phyloP scores from a whole-genome alignment of 2,888 invertebrate genomes.

The Oegoconia quadripuncta region DNA sequence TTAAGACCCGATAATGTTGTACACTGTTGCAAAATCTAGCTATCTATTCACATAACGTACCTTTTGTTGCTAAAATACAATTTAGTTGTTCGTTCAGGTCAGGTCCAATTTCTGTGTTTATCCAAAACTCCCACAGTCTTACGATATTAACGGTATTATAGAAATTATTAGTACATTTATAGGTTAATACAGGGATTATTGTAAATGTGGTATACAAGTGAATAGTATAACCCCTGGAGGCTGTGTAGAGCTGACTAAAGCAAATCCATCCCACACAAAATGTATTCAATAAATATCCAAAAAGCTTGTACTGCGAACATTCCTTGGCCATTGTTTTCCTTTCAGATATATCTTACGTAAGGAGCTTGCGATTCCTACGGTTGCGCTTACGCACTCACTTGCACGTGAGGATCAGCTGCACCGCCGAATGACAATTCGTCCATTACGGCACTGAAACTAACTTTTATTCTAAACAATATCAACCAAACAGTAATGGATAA shows the following conservation, averaged over 20 bases:
- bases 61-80: no score
- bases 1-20: conserved; percentile 49
- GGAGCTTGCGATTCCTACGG: conserved; percentile 57
- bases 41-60: background rate
- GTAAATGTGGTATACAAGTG: no score
- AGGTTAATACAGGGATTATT: no score
- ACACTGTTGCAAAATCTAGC: conserved; percentile 21
- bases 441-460: conserved; percentile 53
- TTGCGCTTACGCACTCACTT: conserved; percentile 61
- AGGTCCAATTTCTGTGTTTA: no score
- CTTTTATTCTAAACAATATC: conserved; percentile 48
- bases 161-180: no score
- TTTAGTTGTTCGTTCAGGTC: no score
- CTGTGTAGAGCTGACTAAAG: conserved; percentile 48
- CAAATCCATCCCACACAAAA: conserved; percentile 74
- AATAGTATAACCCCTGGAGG: conserved; percentile 35
- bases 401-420: conserved; percentile 50
- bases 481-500: conserved; percentile 49
- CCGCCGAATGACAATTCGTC: conserved; percentile 57
- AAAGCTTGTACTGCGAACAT: conserved; percentile 73
- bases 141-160: no score
- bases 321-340: conserved; percentile 70
- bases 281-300: conserved; percentile 78
- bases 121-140: no score
- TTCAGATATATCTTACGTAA: conserved; percentile 75